These are phyloP conservation scores for Listronotus bonariensis DNA, from an alignment of 1,140 invertebrate genomes.

Conservation along the genomic window DNA sequence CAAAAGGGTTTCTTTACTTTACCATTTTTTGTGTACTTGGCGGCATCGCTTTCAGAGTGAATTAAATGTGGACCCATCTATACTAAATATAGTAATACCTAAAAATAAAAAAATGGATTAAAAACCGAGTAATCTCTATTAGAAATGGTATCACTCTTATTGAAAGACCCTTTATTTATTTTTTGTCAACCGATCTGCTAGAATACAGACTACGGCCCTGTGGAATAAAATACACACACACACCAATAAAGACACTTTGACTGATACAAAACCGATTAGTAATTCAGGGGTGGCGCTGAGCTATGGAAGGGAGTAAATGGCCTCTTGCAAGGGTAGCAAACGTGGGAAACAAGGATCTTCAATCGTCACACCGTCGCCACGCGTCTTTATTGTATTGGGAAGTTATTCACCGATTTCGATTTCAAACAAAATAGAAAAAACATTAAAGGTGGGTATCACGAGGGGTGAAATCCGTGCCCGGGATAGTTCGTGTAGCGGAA, in stretches of 20 bases:
- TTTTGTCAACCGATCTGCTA: too few relatives aligned
- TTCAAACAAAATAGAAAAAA: slow-evolving; percentile 30
- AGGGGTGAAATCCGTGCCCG: slow-evolving; percentile 10
- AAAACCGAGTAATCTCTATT: too few relatives aligned
- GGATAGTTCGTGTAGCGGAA: not conserved
- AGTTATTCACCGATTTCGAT: slow-evolving; percentile 28
- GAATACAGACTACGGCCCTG: too few relatives aligned
- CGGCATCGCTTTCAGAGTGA: too few relatives aligned
- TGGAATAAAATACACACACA: not conserved
- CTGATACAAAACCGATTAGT: slow-evolving; percentile 46
- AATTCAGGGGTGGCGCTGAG: slow-evolving; percentile 33
- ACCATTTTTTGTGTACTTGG: too few relatives aligned
- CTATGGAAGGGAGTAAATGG: slow-evolving; percentile 22
- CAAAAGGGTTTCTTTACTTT: too few relatives aligned
- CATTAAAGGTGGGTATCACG: not conserved
- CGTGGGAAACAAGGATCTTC: slow-evolving; percentile 49
- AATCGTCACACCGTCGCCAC: slow-evolving; percentile 49
- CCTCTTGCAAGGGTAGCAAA: slow-evolving; percentile 17
- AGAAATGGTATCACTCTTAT: too few relatives aligned
- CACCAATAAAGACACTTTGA: slow-evolving; percentile 16
- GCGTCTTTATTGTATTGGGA: slow-evolving; percentile 35
- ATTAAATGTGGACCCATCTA: too few relatives aligned
- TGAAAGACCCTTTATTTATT: too few relatives aligned
- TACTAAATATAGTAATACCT: too few relatives aligned
- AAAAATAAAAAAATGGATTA: too few relatives aligned